These are phyloP conservation scores for Hycleus phaleratus DNA, from an alignment of 1,140 invertebrate species.

Conservation along the genomic window DNA sequence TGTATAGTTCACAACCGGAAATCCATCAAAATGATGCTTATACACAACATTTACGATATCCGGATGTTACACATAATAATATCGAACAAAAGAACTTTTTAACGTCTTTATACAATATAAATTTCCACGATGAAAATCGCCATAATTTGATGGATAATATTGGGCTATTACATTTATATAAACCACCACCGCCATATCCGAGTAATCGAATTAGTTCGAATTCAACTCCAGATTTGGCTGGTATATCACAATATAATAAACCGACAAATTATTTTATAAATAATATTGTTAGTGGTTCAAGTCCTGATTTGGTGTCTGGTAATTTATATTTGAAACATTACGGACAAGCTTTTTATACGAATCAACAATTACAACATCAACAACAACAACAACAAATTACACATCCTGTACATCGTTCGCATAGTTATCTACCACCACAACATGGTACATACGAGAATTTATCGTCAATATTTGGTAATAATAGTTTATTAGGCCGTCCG, in stretches of 20 bases:
- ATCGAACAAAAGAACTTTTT: slow-evolving; percentile 32
- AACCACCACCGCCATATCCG: slow-evolving; percentile 77
- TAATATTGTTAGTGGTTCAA: slow-evolving; percentile 60
- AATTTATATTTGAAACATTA: slow-evolving; percentile 44
- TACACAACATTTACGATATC: slow-evolving; percentile 43
- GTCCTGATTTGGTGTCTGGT: slow-evolving; percentile 65
- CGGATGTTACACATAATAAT: slow-evolving; percentile 55
- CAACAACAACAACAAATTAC: slow-evolving; percentile 9
- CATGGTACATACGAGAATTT: slow-evolving; percentile 68
- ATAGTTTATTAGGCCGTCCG: slow-evolving; percentile 30
- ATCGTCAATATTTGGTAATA: slow-evolving; percentile 43
- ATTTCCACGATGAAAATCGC: slow-evolving; percentile 31
- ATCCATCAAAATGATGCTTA: slow-evolving; percentile 46
- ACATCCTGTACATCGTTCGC: slow-evolving; percentile 43
- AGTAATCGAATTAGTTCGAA: slow-evolving; percentile 54
- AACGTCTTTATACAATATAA: slow-evolving; percentile 24
- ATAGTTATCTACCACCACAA: slow-evolving; percentile 46
- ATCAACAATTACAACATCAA: slow-evolving; percentile 26
- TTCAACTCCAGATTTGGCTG: slow-evolving; percentile 73
- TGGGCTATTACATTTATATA: slow-evolving; percentile 63
- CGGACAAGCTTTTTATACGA: slow-evolving; percentile 24
- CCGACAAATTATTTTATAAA: slow-evolving; percentile 30
- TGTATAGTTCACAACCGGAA: slow-evolving; percentile 59
- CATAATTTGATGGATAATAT: slow-evolving; percentile 43
- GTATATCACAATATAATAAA: slow-evolving; percentile 47